These are phyloP conservation scores for Campylomormyrus tamandua DNA, from an alignment of 2,113 vertebrate species.

Conservation along the genomic window DNA sequence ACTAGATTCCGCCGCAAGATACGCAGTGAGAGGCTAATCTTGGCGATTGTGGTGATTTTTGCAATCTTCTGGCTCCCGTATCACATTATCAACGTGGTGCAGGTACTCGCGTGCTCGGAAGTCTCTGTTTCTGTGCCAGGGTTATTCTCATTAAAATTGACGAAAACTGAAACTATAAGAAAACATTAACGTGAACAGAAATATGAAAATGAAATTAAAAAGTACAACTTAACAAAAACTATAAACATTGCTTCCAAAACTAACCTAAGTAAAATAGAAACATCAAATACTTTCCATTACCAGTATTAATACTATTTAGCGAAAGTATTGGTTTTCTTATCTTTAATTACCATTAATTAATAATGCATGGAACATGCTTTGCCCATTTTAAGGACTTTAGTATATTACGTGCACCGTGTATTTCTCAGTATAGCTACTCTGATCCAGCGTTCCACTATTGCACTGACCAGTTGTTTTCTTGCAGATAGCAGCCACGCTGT, in stretches of 20 bases:
- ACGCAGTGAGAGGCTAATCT: conserved; percentile 71
- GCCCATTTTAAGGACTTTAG: neutral
- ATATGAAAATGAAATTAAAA: neutral
- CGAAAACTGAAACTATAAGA: neutral
- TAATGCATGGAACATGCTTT: neutral
- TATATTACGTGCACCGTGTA: neutral
- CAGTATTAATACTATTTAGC: neutral
- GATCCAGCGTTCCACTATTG: neutral
- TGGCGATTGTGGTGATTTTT: conserved; percentile 74
- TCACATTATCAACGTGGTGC: conserved; percentile 70
- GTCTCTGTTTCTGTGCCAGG: neutral
- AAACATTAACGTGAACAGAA: neutral
- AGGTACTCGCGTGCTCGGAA: conserved; percentile 46
- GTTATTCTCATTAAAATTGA: neutral
- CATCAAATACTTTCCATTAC: neutral
- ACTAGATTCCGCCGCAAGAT: conserved; percentile 58
- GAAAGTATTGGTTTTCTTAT: neutral
- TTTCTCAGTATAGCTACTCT: conserved; percentile 25
- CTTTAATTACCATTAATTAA: neutral
- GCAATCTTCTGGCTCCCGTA: conserved; percentile 81
- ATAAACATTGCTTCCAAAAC: neutral
- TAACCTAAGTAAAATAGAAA: neutral
- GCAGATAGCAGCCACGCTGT: conserved; percentile 51
- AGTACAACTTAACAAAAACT: neutral
- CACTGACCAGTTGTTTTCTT: neutral